Evolutionary conservation across 1,140 invertebrate genomes (phyloP).

Genomic region (Littorina saxatilis): DNA sequence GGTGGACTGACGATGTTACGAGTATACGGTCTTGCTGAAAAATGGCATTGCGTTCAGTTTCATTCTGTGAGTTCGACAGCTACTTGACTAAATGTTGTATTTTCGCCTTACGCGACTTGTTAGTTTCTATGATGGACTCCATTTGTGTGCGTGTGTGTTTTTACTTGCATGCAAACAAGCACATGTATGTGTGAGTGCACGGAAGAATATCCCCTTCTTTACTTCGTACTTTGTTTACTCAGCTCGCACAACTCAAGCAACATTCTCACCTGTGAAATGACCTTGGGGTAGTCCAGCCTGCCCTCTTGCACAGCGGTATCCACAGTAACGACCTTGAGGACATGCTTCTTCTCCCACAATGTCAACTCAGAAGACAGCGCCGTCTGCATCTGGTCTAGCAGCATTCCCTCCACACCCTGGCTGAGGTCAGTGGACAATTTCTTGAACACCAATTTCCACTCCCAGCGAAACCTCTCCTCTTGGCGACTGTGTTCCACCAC

Average conservation of each 20-base stretch:
- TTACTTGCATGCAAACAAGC: neutral
- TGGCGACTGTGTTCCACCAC: constrained; percentile 67
- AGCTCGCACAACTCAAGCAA: no score
- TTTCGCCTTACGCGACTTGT: no score
- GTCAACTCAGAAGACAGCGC: constrained; percentile 53
- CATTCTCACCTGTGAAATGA: constrained; percentile 69
- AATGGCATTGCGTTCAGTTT: no score
- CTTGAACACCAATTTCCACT: constrained; percentile 71
- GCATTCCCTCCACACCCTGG: constrained; percentile 56
- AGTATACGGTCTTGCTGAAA: no score
- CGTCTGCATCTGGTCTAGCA: constrained; percentile 52
- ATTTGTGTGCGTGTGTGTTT: neutral
- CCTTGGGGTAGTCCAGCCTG: constrained; percentile 67
- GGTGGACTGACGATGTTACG: no score
- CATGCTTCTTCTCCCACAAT: constrained; percentile 53
- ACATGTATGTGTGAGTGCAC: neutral
- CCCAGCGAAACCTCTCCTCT: constrained; percentile 68
- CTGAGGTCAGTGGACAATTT: constrained; percentile 63
- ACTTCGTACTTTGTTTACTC: no score
- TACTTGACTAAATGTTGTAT: no score
- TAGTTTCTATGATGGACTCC: neutral
- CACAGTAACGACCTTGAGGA: constrained; percentile 52
- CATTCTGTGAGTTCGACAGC: no score
- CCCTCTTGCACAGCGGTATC: constrained; percentile 55
- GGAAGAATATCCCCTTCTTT: neutral